Conservation (phyloP, 2,113 vertebrate species). For the Pardalotus punctatus region DNA sequence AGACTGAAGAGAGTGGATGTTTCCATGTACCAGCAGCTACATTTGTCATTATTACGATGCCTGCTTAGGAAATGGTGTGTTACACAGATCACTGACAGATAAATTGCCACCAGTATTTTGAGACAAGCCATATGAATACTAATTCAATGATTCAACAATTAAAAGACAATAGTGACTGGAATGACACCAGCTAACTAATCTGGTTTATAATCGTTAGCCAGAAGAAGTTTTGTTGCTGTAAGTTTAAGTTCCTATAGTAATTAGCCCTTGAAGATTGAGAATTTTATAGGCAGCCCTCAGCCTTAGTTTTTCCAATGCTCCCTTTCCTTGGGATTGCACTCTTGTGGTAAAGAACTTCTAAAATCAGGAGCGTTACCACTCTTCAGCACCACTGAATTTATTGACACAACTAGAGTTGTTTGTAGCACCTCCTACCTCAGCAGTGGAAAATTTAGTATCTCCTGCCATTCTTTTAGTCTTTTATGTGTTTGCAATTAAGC, state of each 20-base stretch:
- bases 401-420: neutral
- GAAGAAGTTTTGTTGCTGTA: neutral
- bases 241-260: neutral
- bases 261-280: constrained; percentile 6
- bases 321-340: neutral
- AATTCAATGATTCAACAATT: neutral
- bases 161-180: neutral
- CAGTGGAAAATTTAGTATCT: neutral
- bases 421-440: neutral
- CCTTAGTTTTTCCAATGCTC: neutral
- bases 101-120: neutral
- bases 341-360: neutral
- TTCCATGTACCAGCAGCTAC: neutral
- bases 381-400: neutral
- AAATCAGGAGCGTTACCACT: constrained; percentile 1
- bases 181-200: neutral
- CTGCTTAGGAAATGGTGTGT: neutral
- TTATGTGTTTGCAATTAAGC: neutral
- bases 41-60: neutral
- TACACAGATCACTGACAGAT: neutral
- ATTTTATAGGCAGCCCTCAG: neutral
- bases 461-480: neutral
- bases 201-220: neutral
- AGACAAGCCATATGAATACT: neutral
- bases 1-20: neutral